phyloP scores from a whole-genome alignment of 2,888 invertebrate species.

The Drosophila anceps region DNA sequence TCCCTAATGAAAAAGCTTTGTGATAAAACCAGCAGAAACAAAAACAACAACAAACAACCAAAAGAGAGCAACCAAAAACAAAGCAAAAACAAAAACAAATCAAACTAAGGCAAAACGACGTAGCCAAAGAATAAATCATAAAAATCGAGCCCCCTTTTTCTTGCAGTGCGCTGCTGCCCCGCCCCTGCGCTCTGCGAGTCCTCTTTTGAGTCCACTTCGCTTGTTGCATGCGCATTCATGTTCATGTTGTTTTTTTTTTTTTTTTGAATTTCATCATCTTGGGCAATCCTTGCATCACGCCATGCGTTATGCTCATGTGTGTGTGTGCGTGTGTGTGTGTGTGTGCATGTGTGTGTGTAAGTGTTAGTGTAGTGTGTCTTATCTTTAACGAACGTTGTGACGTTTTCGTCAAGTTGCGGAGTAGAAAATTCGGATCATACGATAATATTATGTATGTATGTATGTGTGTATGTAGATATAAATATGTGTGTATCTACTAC shows the following conservation, averaged over 20 bases:
- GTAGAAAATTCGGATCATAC: conserved; percentile 1
- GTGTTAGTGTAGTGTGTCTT: conserved; percentile 5
- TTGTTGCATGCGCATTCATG: conserved; percentile 69
- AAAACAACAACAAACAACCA: conserved; percentile 11
- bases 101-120: conserved; percentile 46
- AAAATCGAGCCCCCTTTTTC: conserved; percentile 74
- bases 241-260: conserved; percentile 35
- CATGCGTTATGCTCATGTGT: not conserved
- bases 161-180: conserved; percentile 12
- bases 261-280: conserved; percentile 70
- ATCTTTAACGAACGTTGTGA: conserved; percentile 30
- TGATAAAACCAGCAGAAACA: conserved; percentile 35
- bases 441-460: not conserved
- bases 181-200: conserved; percentile 12
- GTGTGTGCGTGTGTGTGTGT: not conserved
- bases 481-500: not conserved
- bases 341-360: not conserved
- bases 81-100: conserved; percentile 24
- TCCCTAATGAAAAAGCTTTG: conserved; percentile 62
- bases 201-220: conserved; percentile 24
- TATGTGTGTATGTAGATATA: not conserved
- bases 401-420: conserved; percentile 9
- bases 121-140: conserved; percentile 58
- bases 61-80: conserved; percentile 9
- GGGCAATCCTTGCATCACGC: conserved; percentile 59